These are phyloP conservation scores for Drosophila robusta DNA, from an alignment of 2,888 invertebrate species.

Conservation along the genomic window DNA sequence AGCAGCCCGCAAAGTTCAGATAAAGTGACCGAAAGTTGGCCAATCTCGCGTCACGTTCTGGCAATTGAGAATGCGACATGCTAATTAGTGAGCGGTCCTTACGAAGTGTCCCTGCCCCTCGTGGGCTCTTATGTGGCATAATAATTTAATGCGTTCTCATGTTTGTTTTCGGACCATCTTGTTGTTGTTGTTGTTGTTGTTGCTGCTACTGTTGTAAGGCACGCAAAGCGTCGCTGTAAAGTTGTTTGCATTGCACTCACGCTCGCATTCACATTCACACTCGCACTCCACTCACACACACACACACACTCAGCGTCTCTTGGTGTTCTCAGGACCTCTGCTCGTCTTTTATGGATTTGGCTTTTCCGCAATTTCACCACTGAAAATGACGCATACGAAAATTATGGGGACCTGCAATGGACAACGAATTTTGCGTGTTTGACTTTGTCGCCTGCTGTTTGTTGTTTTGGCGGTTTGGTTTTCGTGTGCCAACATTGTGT, in stretches of 20 bases:
- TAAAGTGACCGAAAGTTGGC: constrained; percentile 43
- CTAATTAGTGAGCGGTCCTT: constrained; percentile 64
- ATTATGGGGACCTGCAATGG: constrained; percentile 50
- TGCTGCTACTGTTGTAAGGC: constrained; percentile 30
- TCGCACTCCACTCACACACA: not conserved
- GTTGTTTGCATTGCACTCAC: constrained; percentile 63
- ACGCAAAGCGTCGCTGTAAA: constrained; percentile 56
- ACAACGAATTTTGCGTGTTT: constrained; percentile 43
- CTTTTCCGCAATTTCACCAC: constrained; percentile 76
- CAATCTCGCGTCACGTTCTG: constrained; percentile 70
- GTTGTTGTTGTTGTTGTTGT: constrained; percentile 19
- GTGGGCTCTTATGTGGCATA: constrained; percentile 39
- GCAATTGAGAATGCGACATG: constrained; percentile 77
- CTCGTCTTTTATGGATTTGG: constrained; percentile 34
- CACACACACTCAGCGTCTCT: constrained; percentile 1
- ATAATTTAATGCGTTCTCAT: constrained; percentile 74
- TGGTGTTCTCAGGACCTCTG: constrained; percentile 8
- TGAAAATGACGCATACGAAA: constrained; percentile 75
- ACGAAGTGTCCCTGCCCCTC: constrained; percentile 6
- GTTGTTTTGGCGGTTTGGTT: constrained; percentile 17
- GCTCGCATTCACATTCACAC: constrained; percentile 12
- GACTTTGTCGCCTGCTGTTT: constrained; percentile 31
- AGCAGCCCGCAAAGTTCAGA: constrained; percentile 46
- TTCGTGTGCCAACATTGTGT: constrained; percentile 40
- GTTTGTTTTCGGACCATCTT: constrained; percentile 44